These are phyloP conservation scores for Athrips mouffetella DNA, from an alignment of 2,888 invertebrate species.

Conservation along the genomic window DNA sequence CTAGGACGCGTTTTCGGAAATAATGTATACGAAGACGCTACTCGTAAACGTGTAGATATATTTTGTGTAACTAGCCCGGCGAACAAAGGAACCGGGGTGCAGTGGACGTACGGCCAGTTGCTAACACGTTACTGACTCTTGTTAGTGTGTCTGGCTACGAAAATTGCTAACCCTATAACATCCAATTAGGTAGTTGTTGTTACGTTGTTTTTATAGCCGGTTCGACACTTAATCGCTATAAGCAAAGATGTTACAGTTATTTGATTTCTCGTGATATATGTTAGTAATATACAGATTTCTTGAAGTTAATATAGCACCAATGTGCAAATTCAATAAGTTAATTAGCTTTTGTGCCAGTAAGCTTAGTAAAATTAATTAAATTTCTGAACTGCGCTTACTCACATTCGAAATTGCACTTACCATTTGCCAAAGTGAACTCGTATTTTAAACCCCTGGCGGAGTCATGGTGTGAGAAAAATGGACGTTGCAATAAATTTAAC, in stretches of 20 bases:
- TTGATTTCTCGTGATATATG: too few species aligned
- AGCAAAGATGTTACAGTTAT: too few species aligned
- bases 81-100: constrained; percentile 26
- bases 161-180: constrained; percentile 4
- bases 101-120: constrained; percentile 21
- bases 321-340: too few species aligned
- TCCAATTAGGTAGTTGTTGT: not conserved
- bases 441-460: constrained; percentile 26
- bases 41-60: constrained; percentile 14
- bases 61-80: constrained; percentile 22
- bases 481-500: constrained; percentile 65
- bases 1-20: constrained; percentile 18
- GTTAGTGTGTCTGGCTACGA: constrained; percentile 16
- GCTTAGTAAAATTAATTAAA: not conserved
- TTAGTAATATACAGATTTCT: too few species aligned
- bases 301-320: too few species aligned
- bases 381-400: not conserved
- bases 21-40: constrained; percentile 24
- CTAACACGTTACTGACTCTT: constrained; percentile 27
- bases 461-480: constrained; percentile 52
- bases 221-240: too few species aligned
- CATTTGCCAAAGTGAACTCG: constrained; percentile 14
- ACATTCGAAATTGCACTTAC: constrained; percentile 9
- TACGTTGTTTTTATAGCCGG: too few species aligned
- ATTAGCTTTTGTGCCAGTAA: too few species aligned